Percentiles rank a stretch among this genome's conserved stretches.
These are phyloP conservation scores for Bemisia tabaci DNA, from an alignment of 1,140 invertebrate species.

Conservation along the genomic window DNA sequence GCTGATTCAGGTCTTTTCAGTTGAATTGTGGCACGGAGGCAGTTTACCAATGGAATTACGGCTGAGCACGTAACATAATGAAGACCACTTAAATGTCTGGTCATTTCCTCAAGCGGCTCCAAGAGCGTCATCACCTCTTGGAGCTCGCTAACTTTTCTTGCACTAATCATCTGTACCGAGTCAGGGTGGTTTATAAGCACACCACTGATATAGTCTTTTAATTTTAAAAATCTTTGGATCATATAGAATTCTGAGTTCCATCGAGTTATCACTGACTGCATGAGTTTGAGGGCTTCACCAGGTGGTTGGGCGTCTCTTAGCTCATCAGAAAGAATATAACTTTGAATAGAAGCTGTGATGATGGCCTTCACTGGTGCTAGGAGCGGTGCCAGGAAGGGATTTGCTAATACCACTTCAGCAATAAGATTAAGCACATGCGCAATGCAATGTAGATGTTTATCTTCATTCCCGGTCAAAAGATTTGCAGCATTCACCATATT, in stretches of 20 bases:
- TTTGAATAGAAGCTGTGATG: conserved; percentile 15
- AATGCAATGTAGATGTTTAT: conserved; percentile 31
- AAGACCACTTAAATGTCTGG: conserved; percentile 8
- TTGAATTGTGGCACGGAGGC: conserved; percentile 7
- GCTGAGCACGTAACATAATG: conserved; percentile 11
- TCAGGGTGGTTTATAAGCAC: conserved; percentile 10
- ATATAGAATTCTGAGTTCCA: conserved; percentile 29
- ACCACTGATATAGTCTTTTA: conserved; percentile 14
- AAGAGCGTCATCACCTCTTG: conserved; percentile 11
- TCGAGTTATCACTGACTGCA: conserved; percentile 24
- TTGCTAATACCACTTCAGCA: conserved; percentile 22
- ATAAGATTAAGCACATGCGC: conserved; percentile 31
- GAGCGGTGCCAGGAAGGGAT: conserved; percentile 11
- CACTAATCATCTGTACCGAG: conserved; percentile 12
- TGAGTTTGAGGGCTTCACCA: conserved; percentile 17
- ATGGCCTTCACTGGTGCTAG: conserved; percentile 17
- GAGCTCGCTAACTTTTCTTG: conserved; percentile 8
- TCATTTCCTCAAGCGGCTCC: conserved; percentile 7
- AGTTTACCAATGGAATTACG: conserved; percentile 9
- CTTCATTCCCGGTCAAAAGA: conserved; percentile 24
- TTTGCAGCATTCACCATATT: conserved; percentile 29
- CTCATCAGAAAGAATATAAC: conserved; percentile 17
- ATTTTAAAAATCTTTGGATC: conserved; percentile 23
- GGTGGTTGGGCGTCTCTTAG: conserved; percentile 12
- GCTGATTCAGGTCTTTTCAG: conserved; percentile 5